Percentiles rank a stretch among this genome's conserved stretches.
phyloP scores from a whole-genome alignment of 2,888 invertebrate genomes.

The Stomorhina lunata region DNA sequence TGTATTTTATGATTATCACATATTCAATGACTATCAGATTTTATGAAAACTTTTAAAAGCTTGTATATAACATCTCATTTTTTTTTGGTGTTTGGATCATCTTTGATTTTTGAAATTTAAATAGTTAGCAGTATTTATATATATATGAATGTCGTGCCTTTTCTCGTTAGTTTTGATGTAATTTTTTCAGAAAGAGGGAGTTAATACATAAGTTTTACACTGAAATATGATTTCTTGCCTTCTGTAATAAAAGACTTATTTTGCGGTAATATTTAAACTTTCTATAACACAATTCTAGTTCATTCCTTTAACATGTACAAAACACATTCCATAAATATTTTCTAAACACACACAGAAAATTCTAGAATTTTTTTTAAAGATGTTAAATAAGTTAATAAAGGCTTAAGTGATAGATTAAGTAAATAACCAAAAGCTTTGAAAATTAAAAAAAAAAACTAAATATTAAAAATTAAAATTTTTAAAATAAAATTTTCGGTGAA shows the following conservation, averaged over 20 bases:
- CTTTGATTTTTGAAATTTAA: too few species aligned
- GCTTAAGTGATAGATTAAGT: too few species aligned
- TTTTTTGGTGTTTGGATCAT: too few species aligned
- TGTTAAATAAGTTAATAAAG: slow-evolving; percentile 45
- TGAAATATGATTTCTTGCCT: not conserved
- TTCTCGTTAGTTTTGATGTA: not conserved
- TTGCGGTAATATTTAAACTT: slow-evolving; percentile 6
- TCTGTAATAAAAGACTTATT: slow-evolving; percentile 34
- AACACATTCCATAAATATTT: slow-evolving; percentile 28
- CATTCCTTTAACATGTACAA: slow-evolving; percentile 46
- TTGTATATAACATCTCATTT: too few species aligned
- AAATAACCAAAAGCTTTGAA: not conserved
- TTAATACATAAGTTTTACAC: not conserved
- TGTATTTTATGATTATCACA: too few species aligned
- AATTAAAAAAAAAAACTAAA: too few species aligned
- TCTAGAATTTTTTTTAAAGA: not conserved
- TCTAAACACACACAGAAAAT: not conserved
- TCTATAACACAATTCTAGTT: slow-evolving; percentile 27
- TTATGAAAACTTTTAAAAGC: too few species aligned
- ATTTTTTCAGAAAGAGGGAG: slow-evolving; percentile 11
- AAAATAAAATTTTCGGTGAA: too few species aligned
- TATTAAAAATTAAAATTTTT: too few species aligned
- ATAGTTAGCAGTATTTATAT: too few species aligned
- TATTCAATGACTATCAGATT: too few species aligned
- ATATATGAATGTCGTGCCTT: not conserved